A percentile compares a stretch with the other conserved stretches of the same genome.
Conservation (phyloP, 2,888 invertebrate species). For the Fragum sueziense region DNA sequence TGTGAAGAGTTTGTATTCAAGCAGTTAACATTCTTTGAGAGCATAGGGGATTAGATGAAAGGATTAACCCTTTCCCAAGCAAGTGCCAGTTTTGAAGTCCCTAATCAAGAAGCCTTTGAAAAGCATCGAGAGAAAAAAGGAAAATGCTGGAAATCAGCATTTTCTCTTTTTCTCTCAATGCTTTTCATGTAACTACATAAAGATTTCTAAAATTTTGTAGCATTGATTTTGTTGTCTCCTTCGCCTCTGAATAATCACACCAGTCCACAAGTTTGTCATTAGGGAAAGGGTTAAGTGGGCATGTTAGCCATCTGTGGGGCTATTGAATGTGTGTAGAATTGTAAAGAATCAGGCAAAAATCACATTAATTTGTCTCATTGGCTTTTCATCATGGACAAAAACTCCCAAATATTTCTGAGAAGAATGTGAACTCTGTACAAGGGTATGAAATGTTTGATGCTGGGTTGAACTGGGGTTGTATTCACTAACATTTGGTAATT, state of each 20-base stretch:
- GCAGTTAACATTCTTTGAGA: background rate
- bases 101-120: background rate
- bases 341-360: conserved; percentile 1
- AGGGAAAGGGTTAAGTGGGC: background rate
- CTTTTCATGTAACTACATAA: background rate
- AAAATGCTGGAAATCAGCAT: background rate
- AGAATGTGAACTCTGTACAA: background rate
- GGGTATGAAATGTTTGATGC: too few relatives aligned
- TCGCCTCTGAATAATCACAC: background rate
- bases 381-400: background rate
- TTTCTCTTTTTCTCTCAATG: background rate
- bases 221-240: background rate
- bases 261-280: background rate
- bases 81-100: background rate
- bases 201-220: background rate
- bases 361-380: conserved; percentile 3
- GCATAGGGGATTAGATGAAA: background rate
- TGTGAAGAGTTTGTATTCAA: too few relatives aligned
- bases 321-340: background rate
- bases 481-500: too few relatives aligned
- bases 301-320: conserved; percentile 3
- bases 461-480: too few relatives aligned
- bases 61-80: background rate
- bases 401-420: conserved; percentile 5
- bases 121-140: background rate